Percentiles rank a stretch among this genome's conserved stretches.
Evolutionary conservation across 2,797 vertebrate species (phyloP).

Genomic region (Enoplosus armatus): DNA sequence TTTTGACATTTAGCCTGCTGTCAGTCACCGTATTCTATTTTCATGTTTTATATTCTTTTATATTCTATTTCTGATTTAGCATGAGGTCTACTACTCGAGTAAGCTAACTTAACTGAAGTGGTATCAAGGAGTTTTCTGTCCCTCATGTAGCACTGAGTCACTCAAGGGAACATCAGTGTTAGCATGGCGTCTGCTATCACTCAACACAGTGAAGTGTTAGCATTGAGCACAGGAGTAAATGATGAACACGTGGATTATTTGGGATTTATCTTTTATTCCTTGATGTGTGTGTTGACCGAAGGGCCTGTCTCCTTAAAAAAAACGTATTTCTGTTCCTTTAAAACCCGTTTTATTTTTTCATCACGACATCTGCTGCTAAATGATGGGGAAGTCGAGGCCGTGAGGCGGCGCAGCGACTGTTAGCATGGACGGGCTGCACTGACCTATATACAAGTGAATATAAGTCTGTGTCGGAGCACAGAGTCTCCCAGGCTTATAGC

Average conservation of each 20-base stretch:
- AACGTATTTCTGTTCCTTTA: slow-evolving; percentile 7
- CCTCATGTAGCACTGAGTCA: neutral
- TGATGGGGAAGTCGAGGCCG: neutral
- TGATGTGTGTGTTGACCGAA: neutral
- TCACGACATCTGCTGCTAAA: neutral
- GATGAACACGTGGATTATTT: neutral
- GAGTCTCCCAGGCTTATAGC: slow-evolving; percentile 55
- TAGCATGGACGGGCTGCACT: slow-evolving; percentile 46
- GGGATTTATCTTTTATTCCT: too few relatives aligned
- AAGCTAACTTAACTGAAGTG: too few relatives aligned
- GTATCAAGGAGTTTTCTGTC: too few relatives aligned
- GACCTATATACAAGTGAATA: slow-evolving; percentile 62
- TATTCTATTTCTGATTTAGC: too few relatives aligned
- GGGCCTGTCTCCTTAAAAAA: neutral
- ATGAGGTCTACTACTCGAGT: too few relatives aligned
- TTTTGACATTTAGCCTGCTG: too few relatives aligned
- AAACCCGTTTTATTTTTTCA: neutral
- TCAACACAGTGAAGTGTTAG: neutral
- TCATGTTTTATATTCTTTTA: too few relatives aligned
- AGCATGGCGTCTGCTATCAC: neutral
- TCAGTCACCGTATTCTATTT: too few relatives aligned
- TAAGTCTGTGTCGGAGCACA: slow-evolving; percentile 45
- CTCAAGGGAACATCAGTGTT: neutral
- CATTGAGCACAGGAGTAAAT: neutral
- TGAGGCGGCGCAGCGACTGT: slow-evolving; percentile 22